phyloP scores from a whole-genome alignment of 2,797 vertebrate genomes.

The Melanotaenia parkinsoni region DNA sequence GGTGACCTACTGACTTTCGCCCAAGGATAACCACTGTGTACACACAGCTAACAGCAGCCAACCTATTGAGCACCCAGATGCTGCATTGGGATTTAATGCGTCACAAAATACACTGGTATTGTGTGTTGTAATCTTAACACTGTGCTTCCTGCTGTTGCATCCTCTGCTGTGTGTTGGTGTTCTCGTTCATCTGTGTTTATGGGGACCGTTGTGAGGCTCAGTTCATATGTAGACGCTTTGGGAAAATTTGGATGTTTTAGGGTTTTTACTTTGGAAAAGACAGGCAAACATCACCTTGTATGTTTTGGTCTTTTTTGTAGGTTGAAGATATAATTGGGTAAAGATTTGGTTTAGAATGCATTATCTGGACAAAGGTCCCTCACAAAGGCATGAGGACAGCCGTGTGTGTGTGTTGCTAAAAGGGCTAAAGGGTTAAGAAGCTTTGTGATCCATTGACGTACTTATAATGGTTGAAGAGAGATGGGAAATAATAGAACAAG shows the following conservation, averaged over 20 bases:
- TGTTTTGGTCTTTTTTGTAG: background rate
- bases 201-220: background rate
- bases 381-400: slow-evolving; percentile 5
- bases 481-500: slow-evolving; percentile 1
- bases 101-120: slow-evolving; percentile 10
- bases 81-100: slow-evolving; percentile 42
- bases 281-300: background rate
- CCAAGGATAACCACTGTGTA: slow-evolving; percentile 23
- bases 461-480: slow-evolving; percentile 37
- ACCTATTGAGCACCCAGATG: slow-evolving; percentile 52
- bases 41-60: slow-evolving; percentile 19
- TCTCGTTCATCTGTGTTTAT: background rate
- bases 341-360: background rate
- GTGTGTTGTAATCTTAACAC: slow-evolving; percentile 23
- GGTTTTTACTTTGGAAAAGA: background rate
- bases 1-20: slow-evolving; percentile 42
- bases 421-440: slow-evolving; percentile 67
- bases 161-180: background rate
- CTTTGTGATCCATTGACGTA: slow-evolving; percentile 63
- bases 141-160: slow-evolving; percentile 22
- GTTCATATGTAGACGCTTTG: background rate
- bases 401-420: slow-evolving; percentile 48
- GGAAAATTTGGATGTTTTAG: background rate
- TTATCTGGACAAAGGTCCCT: slow-evolving; percentile 13
- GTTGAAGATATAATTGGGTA: background rate